Evolutionary conservation across 2,113 vertebrate species (phyloP), one percentile per base, ranked within the genome.

Genomic region (Lophotis ruficrista): DNA sequence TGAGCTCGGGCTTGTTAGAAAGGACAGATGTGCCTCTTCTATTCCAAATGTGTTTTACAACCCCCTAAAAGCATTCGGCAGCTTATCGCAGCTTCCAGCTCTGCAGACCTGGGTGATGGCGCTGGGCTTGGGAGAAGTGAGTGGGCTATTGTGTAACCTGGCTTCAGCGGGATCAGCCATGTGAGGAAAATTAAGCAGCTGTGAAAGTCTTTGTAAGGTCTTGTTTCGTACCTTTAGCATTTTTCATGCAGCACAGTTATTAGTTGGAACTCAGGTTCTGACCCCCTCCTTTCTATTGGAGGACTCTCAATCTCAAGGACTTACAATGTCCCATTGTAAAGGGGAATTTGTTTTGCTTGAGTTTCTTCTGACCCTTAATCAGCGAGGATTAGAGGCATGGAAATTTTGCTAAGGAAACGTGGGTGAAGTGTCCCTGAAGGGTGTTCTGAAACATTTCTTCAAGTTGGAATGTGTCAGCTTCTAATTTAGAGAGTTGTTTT

Each of bases 271-370:
- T 79, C 69, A 37, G 77, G 48, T 91, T 95, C 72, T 89, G 73
- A 81, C 61, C n/a, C 13, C 14, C 38, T 88, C 79, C 68, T 90
- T 83, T 93, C 76, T 83, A 0, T 69, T 6, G 53, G 61, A 86
- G 21, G 62, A 48, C 47, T 83, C 54, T 68, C 31, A 41, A 15
- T 70, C 75, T 77, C 47, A 25, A 83, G 71, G 58, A 70, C 1
- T 93, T 66, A 77, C 18, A 88, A 58, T 90, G 75, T 86, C 58
- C 79, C 64, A 66, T 90, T 92, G 92, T 93, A 69, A 93, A 83
- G 68, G 35, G 68, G 76, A 86, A 93, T 92, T 96, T 93, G 51
- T 97, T 95, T 95, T 92, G 64, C 71, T 51, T 9, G 82, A 38
- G 60, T 94, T 96, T 93, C 48, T 90, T 78, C 43, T 92, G 79